phyloP scores from a whole-genome alignment of 2,888 invertebrate genomes.

The Axea sp. region DNA sequence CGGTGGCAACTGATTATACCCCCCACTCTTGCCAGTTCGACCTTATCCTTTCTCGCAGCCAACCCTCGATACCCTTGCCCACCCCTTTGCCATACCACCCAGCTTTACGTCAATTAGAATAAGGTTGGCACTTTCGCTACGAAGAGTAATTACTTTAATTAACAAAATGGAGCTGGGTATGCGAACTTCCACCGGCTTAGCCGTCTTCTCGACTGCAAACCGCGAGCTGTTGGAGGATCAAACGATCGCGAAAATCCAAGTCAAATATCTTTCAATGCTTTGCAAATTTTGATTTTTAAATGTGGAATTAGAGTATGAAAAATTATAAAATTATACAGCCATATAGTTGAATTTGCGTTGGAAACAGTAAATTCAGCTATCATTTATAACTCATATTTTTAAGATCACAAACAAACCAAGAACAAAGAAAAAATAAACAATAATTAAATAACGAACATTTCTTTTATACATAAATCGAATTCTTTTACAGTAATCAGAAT shows the following conservation, averaged over 20 bases:
- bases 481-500: too few relatives aligned
- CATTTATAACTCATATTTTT: too few relatives aligned
- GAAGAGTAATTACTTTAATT: conserved; percentile 81
- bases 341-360: too few relatives aligned
- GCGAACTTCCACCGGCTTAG: conserved; percentile 64
- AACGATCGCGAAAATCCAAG: conserved; percentile 26
- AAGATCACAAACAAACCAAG: too few relatives aligned
- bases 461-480: too few relatives aligned
- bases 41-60: conserved; percentile 72
- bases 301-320: too few relatives aligned
- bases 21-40: conserved; percentile 70
- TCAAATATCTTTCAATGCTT: conserved; percentile 17
- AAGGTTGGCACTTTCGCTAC: conserved; percentile 81
- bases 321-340: too few relatives aligned
- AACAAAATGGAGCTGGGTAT: conserved; percentile 80
- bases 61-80: conserved; percentile 59
- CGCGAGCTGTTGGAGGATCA: conserved; percentile 73
- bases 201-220: conserved; percentile 80
- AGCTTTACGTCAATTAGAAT: conserved; percentile 81
- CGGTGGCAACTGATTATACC: conserved; percentile 79
- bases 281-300: too few relatives aligned
- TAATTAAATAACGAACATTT: too few relatives aligned
- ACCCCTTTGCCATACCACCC: conserved; percentile 69
- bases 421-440: too few relatives aligned
- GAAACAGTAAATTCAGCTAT: too few relatives aligned